Percentiles rank a stretch among this genome's conserved stretches.
Conservation (phyloP, 2,888 invertebrate species). For the Acanthosepion pharaonis region DNA sequence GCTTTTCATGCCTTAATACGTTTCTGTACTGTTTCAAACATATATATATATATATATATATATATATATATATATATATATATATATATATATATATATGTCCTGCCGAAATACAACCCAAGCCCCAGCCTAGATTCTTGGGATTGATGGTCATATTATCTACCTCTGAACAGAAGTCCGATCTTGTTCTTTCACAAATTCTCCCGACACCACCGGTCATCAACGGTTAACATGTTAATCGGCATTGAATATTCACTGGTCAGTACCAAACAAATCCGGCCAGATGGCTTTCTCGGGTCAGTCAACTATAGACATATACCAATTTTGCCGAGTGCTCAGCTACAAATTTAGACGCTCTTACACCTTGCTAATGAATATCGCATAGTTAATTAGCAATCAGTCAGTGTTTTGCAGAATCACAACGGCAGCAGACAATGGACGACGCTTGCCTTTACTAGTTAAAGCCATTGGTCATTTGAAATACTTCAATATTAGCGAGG, state of each 20-base stretch:
- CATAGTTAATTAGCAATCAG: background rate
- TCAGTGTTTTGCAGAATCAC: background rate
- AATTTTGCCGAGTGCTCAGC: conserved; percentile 12
- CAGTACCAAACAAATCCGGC: background rate
- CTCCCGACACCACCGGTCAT: background rate
- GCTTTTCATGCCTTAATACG: too few species aligned
- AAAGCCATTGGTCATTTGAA: background rate
- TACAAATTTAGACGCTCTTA: background rate
- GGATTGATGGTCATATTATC: background rate
- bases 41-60: too few species aligned
- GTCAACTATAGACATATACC: background rate
- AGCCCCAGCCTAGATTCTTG: too few species aligned
- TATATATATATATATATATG: too few species aligned
- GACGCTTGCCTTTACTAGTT: background rate
- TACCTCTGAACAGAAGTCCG: background rate
- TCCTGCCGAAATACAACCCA: too few species aligned
- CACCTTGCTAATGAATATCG: background rate
- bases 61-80: too few species aligned
- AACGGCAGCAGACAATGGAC: background rate
- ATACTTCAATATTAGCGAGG: background rate
- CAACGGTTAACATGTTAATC: background rate
- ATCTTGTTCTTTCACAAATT: background rate
- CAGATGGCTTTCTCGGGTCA: background rate
- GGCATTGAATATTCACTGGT: background rate
- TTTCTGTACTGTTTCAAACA: too few species aligned